A percentile compares a stretch with the other conserved stretches of the same genome.
These are phyloP conservation scores for Laticauda colubrina DNA, from an alignment of 2,113 vertebrate genomes.

Conservation along the genomic window DNA sequence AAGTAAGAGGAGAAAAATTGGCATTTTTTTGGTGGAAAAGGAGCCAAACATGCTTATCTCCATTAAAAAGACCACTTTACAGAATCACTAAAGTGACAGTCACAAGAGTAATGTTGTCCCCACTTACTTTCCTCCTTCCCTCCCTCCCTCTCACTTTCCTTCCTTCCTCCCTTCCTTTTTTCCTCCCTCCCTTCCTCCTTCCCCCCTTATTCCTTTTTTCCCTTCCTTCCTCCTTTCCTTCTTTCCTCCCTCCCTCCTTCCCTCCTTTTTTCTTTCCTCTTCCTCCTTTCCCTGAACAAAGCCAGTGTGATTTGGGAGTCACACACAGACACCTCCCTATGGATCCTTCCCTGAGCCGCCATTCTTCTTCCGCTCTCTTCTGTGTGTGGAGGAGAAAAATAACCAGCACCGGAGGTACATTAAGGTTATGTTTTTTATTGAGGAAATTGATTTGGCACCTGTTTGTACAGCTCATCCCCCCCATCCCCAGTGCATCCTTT, in stretches of 20 bases:
- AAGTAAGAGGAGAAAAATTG: neutral
- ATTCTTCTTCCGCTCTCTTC: neutral
- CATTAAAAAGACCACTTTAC: neutral
- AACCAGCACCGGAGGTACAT: neutral
- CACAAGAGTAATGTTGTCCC: neutral
- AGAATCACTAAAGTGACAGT: neutral
- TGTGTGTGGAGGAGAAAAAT: neutral
- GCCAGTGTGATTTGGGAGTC: too few species aligned
- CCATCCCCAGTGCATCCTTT: neutral
- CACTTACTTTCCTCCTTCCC: too few species aligned
- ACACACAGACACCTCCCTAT: neutral
- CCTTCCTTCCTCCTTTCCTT: too few species aligned
- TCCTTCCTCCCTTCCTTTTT: too few species aligned
- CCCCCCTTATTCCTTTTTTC: neutral
- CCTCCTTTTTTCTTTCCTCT: neutral
- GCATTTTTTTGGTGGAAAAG: neutral
- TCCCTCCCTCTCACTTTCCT: neutral
- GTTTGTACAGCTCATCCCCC: neutral
- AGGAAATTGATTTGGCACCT: neutral
- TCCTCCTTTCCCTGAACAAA: neutral
- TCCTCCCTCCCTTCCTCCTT: too few species aligned
- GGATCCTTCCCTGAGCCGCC: neutral
- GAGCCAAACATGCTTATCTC: neutral
- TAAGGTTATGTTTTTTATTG: conserved; percentile 1
- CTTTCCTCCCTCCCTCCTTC: neutral